These are phyloP conservation scores for Aelia acuminata DNA, from an alignment of 2,888 invertebrate genomes.

Conservation along the genomic window DNA sequence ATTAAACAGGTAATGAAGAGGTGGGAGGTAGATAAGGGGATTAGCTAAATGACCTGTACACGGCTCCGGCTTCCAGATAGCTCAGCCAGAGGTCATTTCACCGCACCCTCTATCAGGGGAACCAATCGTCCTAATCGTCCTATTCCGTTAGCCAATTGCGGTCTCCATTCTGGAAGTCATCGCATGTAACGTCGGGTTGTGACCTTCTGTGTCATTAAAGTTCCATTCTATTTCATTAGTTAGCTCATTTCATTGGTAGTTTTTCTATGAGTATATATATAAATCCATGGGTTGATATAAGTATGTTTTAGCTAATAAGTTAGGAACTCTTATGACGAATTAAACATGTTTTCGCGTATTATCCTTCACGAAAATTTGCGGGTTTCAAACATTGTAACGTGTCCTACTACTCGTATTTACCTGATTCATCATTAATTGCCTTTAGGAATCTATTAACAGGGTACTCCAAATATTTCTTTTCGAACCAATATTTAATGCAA, in stretches of 20 bases:
- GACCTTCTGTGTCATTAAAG: not conserved
- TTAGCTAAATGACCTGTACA: slow-evolving; percentile 41
- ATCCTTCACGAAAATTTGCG: too few species aligned
- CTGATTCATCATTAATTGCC: too few species aligned
- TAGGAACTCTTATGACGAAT: too few species aligned
- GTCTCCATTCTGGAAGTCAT: not conserved
- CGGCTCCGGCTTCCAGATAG: not conserved
- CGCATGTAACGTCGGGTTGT: not conserved
- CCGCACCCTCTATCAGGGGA: not conserved
- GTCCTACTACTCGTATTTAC: too few species aligned
- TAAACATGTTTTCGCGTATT: too few species aligned
- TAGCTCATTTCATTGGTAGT: not conserved
- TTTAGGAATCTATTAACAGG: too few species aligned
- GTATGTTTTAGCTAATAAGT: too few species aligned
- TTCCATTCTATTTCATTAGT: not conserved
- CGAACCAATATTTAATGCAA: too few species aligned
- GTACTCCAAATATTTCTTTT: too few species aligned
- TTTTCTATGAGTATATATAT: too few species aligned
- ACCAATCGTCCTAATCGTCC: not conserved
- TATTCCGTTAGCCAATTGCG: slow-evolving; percentile 3
- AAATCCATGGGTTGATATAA: too few species aligned
- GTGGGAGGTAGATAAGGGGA: not conserved
- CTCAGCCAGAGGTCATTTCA: not conserved
- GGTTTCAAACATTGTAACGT: too few species aligned
- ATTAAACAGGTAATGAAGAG: slow-evolving; percentile 46